phyloP scores from a whole-genome alignment of 2,888 invertebrate genomes.

The Rhynchonema sp. region DNA sequence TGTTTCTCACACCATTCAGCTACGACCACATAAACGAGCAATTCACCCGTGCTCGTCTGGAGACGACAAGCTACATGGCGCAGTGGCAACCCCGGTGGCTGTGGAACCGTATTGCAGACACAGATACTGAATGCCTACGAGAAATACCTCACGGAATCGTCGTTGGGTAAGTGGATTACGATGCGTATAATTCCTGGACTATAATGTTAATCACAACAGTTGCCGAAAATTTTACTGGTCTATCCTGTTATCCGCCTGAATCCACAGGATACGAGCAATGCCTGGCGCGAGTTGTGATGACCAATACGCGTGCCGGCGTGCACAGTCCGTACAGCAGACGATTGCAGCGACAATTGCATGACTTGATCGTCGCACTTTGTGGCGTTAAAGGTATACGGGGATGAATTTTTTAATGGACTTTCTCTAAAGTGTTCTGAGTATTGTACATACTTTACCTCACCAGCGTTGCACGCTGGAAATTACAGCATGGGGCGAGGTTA shows the following conservation, averaged over 20 bases:
- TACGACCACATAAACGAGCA: background rate
- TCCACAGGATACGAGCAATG: too few relatives aligned
- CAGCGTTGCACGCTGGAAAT: too few relatives aligned
- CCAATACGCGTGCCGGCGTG: background rate
- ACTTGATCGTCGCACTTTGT: background rate
- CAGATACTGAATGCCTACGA: background rate
- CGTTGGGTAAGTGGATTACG: background rate
- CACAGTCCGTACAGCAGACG: background rate
- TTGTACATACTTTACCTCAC: too few relatives aligned
- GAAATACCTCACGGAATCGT: background rate
- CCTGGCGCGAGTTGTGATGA: background rate
- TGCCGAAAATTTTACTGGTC: too few relatives aligned
- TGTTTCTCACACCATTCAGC: too few relatives aligned
- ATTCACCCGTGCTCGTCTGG: background rate
- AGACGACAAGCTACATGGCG: background rate
- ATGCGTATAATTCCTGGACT: background rate
- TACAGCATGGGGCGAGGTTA: too few relatives aligned
- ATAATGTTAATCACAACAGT: background rate
- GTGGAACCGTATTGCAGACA: background rate
- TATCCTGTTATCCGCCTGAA: too few relatives aligned
- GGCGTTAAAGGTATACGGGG: background rate
- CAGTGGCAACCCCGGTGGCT: background rate
- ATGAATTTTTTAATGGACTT: too few relatives aligned
- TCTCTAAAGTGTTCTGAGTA: too few relatives aligned
- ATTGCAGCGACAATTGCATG: background rate